phyloP scores from a whole-genome alignment of 2,797 vertebrate genomes.

The Pseudopleuronectes americanus region DNA sequence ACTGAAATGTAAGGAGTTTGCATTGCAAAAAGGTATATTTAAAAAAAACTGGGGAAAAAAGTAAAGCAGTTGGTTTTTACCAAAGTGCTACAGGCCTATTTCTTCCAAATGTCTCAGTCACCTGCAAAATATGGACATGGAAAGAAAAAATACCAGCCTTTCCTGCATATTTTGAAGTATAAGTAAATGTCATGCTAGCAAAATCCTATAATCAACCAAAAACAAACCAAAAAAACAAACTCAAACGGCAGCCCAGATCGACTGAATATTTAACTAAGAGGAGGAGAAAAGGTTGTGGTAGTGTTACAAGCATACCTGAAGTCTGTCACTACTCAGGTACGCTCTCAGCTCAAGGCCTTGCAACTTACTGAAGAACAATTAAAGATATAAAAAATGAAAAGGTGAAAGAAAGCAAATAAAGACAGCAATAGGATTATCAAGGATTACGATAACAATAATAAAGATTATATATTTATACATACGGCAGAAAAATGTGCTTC shows the following conservation, averaged over 20 bases:
- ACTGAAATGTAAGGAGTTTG: slow-evolving; percentile 72
- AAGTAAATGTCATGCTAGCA: slow-evolving; percentile 47
- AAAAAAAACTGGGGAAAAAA: slow-evolving; percentile 26
- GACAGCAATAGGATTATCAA: slow-evolving; percentile 72
- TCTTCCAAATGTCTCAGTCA: slow-evolving; percentile 48
- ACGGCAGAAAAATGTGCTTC: slow-evolving; percentile 83
- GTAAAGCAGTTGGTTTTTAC: slow-evolving; percentile 45
- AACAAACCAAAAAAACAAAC: slow-evolving; percentile 39
- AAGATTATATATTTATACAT: slow-evolving; percentile 80
- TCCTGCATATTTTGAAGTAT: slow-evolving; percentile 58
- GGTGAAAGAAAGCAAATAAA: slow-evolving; percentile 72
- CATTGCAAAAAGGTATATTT: slow-evolving; percentile 25
- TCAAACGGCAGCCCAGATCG: slow-evolving; percentile 6
- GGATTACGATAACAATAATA: slow-evolving; percentile 76
- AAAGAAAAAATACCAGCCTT: slow-evolving; percentile 33
- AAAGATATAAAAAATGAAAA: slow-evolving; percentile 51
- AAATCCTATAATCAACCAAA: slow-evolving; percentile 52
- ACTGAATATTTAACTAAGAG: slow-evolving; percentile 32
- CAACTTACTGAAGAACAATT: slow-evolving; percentile 57
- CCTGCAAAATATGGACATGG: slow-evolving; percentile 58
- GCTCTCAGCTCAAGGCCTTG: slow-evolving; percentile 44
- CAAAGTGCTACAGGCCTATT: slow-evolving; percentile 63
- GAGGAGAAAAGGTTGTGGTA: slow-evolving; percentile 44
- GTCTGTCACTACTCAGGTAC: slow-evolving; percentile 34
- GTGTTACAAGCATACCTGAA: slow-evolving; percentile 60